Evolutionary conservation across 2,888 invertebrate genomes (phyloP).

Genomic region (Oscheius sp.): DNA sequence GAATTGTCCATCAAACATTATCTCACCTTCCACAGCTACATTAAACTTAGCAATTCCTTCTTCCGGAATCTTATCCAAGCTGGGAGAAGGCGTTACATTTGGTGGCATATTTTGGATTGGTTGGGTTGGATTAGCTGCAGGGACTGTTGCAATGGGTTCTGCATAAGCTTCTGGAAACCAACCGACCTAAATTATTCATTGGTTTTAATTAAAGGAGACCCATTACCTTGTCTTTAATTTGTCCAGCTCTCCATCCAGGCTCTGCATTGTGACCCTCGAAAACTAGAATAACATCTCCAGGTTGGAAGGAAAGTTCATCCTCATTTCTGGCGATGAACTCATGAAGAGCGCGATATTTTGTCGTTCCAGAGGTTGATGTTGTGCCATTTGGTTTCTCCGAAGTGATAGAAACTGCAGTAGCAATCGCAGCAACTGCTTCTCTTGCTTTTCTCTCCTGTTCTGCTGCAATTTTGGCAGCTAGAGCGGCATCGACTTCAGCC

Average conservation of each 20-base stretch:
- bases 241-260: constrained; percentile 96
- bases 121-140: constrained; percentile 34
- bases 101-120: constrained; percentile 59
- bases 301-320: constrained; percentile 71
- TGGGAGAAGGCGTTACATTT: constrained; percentile 53
- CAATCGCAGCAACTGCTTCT: constrained; percentile 8
- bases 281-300: constrained; percentile 86
- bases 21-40: constrained; percentile 17
- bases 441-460: constrained; percentile 11
- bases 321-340: constrained; percentile 89
- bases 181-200: constrained; percentile 34
- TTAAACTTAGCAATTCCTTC: constrained; percentile 29
- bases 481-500: constrained; percentile 18
- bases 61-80: constrained; percentile 52
- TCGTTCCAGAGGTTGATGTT: constrained; percentile 34
- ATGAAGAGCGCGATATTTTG: constrained; percentile 87
- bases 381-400: constrained; percentile 33
- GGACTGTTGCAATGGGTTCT: constrained; percentile 65
- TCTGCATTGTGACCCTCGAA: constrained; percentile 83
- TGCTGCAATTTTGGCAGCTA: neutral
- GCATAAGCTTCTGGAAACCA: constrained; percentile 73
- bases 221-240: constrained; percentile 82
- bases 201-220: no score
- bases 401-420: no score
- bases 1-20: no score